Evolutionary conservation across 2,888 invertebrate genomes (phyloP).

Genomic region (Diadromus collaris): DNA sequence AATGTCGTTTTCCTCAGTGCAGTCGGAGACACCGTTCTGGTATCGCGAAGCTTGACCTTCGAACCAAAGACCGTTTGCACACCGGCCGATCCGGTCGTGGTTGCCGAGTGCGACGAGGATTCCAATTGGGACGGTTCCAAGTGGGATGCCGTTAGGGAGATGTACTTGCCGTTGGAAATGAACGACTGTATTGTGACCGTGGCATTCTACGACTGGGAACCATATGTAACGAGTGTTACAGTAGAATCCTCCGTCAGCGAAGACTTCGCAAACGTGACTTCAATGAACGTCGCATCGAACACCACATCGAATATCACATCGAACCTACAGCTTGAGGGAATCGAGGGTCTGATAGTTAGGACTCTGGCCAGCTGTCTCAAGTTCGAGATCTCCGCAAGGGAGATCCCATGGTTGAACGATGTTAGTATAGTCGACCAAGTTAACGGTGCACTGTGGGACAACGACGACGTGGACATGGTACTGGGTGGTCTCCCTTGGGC

Average conservation of each 20-base stretch:
- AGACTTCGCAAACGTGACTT: neutral
- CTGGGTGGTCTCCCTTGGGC: constrained; percentile 67
- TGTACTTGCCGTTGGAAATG: constrained; percentile 47
- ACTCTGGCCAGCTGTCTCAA: constrained; percentile 44
- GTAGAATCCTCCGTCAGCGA: constrained; percentile 1
- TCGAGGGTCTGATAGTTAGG: constrained; percentile 59
- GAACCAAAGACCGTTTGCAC: constrained; percentile 39
- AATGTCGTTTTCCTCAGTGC: constrained; percentile 63
- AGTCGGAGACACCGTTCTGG: constrained; percentile 53
- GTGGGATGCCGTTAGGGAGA: neutral
- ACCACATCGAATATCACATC: neutral
- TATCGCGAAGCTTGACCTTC: constrained; percentile 64
- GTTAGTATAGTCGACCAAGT: constrained; percentile 37
- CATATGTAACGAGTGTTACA: constrained; percentile 55
- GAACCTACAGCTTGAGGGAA: constrained; percentile 37
- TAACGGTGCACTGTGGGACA: constrained; percentile 43
- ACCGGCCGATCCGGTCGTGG: constrained; percentile 61
- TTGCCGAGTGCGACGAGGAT: constrained; percentile 60
- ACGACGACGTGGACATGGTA: constrained; percentile 61
- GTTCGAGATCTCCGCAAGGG: constrained; percentile 22
- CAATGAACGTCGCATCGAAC: no score
- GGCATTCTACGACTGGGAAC: constrained; percentile 63
- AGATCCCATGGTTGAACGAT: constrained; percentile 56
- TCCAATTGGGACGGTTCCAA: constrained; percentile 35
- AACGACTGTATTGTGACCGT: constrained; percentile 61